Percentiles rank a stretch among this genome's conserved stretches.
These are phyloP conservation scores for Saguinus imperator DNA, from an alignment of 2,113 vertebrate genomes.

Conservation along the genomic window DNA sequence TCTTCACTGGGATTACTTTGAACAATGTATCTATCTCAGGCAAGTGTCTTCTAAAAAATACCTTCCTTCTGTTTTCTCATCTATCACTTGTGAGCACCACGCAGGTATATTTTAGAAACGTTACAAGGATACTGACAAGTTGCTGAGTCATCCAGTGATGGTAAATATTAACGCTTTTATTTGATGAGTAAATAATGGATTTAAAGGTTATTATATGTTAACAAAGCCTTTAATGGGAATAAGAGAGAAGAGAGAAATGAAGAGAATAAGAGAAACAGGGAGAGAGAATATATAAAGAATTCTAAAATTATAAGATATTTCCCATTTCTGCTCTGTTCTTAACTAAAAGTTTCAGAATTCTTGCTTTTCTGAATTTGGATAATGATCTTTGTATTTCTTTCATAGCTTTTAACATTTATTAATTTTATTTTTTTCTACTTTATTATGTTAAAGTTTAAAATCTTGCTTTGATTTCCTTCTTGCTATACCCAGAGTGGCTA, in stretches of 20 bases:
- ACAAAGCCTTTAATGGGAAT: not conserved
- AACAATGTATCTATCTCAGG: not conserved
- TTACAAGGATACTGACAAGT: not conserved
- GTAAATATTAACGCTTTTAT: not conserved
- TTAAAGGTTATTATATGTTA: not conserved
- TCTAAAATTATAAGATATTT: not conserved
- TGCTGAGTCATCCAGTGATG: not conserved
- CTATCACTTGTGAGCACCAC: not conserved
- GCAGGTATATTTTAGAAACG: not conserved
- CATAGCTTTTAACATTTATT: not conserved
- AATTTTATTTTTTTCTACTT: not conserved
- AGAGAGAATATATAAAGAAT: not conserved
- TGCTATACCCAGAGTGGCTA: constrained; percentile 54
- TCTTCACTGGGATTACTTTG: not conserved
- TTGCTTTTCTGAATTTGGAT: not conserved
- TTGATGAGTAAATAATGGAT: not conserved
- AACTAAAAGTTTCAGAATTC: too few relatives aligned
- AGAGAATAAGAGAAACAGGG: not conserved
- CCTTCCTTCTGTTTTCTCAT: not conserved
- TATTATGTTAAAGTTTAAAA: constrained; percentile 40
- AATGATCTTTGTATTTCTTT: not conserved
- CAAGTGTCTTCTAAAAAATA: not conserved
- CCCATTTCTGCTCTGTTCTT: not conserved
- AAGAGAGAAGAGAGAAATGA: not conserved
- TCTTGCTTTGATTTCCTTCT: constrained; percentile 59